phyloP scores from a whole-genome alignment of 2,113 vertebrate genomes.

The Caretta caretta region DNA sequence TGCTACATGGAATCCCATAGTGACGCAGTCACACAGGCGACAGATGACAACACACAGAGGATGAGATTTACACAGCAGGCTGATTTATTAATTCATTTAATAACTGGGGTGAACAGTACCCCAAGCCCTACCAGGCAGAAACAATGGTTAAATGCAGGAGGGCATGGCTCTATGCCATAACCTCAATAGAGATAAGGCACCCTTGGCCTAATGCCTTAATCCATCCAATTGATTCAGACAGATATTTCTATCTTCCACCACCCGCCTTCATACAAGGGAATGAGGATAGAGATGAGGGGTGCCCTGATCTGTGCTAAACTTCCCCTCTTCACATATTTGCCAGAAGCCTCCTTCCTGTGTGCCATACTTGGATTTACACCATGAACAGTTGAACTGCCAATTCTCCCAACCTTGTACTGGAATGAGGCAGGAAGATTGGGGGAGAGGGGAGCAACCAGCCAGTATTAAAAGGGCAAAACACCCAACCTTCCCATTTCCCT shows the following conservation, averaged over 20 bases:
- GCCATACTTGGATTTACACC: not conserved
- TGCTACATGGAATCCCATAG: not conserved
- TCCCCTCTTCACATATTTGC: not conserved
- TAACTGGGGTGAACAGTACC: constrained; percentile 40
- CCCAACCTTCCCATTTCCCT: not conserved
- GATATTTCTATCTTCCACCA: not conserved
- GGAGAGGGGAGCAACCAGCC: too few species aligned
- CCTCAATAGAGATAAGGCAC: not conserved
- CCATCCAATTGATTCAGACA: not conserved
- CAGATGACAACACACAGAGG: not conserved
- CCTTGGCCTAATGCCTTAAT: not conserved
- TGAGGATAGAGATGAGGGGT: not conserved
- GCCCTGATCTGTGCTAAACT: not conserved
- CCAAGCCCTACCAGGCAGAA: constrained; percentile 1
- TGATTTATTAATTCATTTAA: constrained; percentile 29
- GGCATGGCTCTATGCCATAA: not conserved
- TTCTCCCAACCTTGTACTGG: not conserved
- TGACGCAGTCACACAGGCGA: constrained; percentile 28
- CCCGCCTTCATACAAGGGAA: not conserved
- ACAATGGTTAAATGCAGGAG: not conserved
- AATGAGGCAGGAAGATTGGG: not conserved
- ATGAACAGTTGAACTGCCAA: not conserved
- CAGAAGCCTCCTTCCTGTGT: not conserved
- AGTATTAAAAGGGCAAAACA: not conserved
- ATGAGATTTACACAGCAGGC: not conserved